Evolutionary conservation across 2,113 vertebrate species (phyloP).

Genomic region (Camelus dromedarius): DNA sequence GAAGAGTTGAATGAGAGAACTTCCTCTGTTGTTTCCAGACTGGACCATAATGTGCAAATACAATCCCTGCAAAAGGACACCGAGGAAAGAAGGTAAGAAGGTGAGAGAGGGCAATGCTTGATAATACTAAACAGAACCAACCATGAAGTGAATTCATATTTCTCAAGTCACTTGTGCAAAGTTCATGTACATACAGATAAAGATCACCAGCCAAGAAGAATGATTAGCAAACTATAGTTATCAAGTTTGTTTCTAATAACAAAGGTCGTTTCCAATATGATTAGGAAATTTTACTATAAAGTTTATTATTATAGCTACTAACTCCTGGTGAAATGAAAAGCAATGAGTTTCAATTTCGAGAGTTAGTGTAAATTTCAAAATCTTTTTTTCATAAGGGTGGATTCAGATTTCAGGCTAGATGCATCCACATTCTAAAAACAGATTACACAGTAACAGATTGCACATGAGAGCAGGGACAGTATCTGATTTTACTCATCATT

Average conservation of each 20-base stretch:
- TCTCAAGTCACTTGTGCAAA: neutral
- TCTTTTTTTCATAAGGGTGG: neutral
- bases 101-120: neutral
- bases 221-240: neutral
- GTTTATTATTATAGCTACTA: neutral
- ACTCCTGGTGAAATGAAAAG: neutral
- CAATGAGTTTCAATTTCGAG: neutral
- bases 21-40: slow-evolving; percentile 95
- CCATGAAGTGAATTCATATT: neutral
- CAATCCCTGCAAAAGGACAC: slow-evolving; percentile 90
- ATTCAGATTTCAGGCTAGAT: neutral
- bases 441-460: neutral
- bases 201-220: neutral
- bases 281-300: neutral
- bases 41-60: slow-evolving; percentile 95
- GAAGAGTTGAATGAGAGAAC: slow-evolving; percentile 94
- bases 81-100: neutral
- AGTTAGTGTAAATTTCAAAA: neutral
- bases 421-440: neutral
- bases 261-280: neutral
- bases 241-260: neutral
- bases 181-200: neutral
- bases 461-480: neutral
- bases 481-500: neutral
- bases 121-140: neutral